Evolutionary conservation across 2,797 vertebrate species (phyloP).

Genomic region (Ptychobarbus kaznakovi): DNA sequence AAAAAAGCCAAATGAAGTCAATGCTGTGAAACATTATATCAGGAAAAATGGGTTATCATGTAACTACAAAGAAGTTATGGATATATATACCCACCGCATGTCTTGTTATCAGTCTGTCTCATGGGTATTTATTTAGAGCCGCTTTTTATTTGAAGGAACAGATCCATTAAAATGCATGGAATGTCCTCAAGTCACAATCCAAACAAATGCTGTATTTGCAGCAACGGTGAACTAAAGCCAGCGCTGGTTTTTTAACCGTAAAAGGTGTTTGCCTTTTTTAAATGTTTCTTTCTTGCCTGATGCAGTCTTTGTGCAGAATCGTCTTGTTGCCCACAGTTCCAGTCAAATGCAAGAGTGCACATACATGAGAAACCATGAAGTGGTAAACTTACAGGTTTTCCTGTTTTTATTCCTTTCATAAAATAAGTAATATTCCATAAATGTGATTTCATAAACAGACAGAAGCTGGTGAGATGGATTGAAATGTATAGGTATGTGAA

Average conservation of each 20-base stretch:
- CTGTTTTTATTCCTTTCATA: background rate
- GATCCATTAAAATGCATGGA: constrained; percentile 3
- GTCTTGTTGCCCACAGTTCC: background rate
- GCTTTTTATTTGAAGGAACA: constrained; percentile 9
- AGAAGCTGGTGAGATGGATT: constrained; percentile 33
- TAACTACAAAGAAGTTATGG: background rate
- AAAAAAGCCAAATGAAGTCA: background rate
- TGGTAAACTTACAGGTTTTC: background rate
- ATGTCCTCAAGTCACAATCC: constrained; percentile 23
- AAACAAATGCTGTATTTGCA: constrained; percentile 3
- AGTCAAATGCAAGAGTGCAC: background rate
- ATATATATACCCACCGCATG: background rate
- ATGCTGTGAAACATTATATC: background rate
- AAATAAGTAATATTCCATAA: background rate
- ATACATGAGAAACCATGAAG: background rate
- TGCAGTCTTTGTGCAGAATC: background rate
- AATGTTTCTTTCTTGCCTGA: background rate
- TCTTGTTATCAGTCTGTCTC: background rate
- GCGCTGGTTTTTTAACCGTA: constrained; percentile 17
- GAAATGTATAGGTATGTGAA: constrained; percentile 52
- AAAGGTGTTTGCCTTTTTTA: constrained; percentile 25
- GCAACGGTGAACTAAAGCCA: constrained; percentile 14
- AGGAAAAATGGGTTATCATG: background rate
- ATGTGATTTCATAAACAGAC: constrained; percentile 24
- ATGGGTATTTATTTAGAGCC: background rate